Evolutionary conservation across 2,888 invertebrate genomes (phyloP), one percentile per base, ranked within the genome.

Genomic region (Sepiola atlantica): DNA sequence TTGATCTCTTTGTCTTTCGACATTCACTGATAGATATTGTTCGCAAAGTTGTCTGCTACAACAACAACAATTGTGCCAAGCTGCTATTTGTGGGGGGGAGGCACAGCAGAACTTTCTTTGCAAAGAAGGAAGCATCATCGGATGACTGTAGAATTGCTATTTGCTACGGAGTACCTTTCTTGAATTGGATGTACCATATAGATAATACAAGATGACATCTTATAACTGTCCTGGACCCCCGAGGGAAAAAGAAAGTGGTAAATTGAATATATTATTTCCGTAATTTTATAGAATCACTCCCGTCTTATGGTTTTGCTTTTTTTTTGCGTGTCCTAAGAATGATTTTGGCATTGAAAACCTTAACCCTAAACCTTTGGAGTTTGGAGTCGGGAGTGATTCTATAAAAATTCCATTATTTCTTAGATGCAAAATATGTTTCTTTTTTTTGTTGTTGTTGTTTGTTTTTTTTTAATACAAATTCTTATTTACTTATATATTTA

Each of bases 141-240:
- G n/a, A 77, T n/a, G 77, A 32, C n/a, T 77, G n/a, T 77, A n/a
- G 28, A 21, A 21, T 18, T 77, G 77, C 77, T 77, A 32, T 77
- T 32, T 32, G n/a, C 77, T 16, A 77, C n/a, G 77, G 77, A 77
- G 32, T 77, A 77, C 77, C 77, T n/a, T 77, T 77, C n/a, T 16
- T n/a, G n/a, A 77, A n/a, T 77, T 77, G 77, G 77, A 77, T 77
- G 77, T 77, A 77, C 77, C 45, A 77, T 57, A 57, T 77, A 77
- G 77, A 77, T 77, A n/a, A 77, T 32, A 21, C 77, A 77, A 77
- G n/a, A 77, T 77, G 77, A 77, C 77, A 77, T n/a, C 77, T 32
- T 77, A 77, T 77, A 77, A 77, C n/a, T 77, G 77, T 77, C 77
- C 77, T n/a, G 77, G 77, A 12, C 77, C 77, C n/a, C 77, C 77